phyloP scores from a whole-genome alignment of 2,797 vertebrate species.

The Coregonus suidteri region DNA sequence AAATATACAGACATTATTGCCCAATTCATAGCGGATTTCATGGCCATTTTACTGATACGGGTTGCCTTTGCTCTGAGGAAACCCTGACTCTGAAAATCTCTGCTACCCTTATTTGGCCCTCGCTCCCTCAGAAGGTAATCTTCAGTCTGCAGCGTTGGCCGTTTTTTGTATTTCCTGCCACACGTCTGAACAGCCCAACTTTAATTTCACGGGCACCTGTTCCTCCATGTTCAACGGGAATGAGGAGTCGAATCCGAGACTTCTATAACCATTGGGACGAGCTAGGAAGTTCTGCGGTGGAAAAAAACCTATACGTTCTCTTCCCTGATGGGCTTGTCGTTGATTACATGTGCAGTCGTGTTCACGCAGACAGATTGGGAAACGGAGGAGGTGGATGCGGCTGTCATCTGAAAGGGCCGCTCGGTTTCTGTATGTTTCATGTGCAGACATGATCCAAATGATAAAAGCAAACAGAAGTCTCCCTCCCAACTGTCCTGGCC shows the following conservation, averaged over 20 bases:
- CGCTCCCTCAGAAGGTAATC: conserved; percentile 57
- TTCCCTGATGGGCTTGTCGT: conserved; percentile 29
- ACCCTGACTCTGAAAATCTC: conserved; percentile 41
- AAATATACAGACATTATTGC: conserved; percentile 66
- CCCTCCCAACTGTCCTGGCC: not conserved
- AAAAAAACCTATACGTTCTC: conserved; percentile 26
- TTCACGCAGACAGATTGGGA: conserved; percentile 33
- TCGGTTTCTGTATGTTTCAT: conserved; percentile 40
- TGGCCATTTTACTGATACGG: not conserved
- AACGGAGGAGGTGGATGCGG: conserved; percentile 15
- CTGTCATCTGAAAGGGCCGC: conserved; percentile 46
- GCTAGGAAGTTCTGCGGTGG: conserved; percentile 27
- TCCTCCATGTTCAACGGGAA: conserved; percentile 59
- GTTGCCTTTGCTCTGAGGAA: conserved; percentile 50
- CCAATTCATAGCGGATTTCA: conserved; percentile 33
- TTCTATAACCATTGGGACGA: conserved; percentile 57
- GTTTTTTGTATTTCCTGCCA: conserved; percentile 42
- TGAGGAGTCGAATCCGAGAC: conserved; percentile 59
- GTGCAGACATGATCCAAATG: conserved; percentile 41
- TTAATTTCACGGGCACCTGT: conserved; percentile 75
- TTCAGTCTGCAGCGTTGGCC: conserved; percentile 52
- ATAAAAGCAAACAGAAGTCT: conserved; percentile 48
- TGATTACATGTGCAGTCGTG: conserved; percentile 42
- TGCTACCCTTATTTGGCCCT: conserved; percentile 35
- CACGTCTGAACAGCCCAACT: conserved; percentile 58